Percentiles rank a stretch among this genome's conserved stretches.
Evolutionary conservation across 1,140 invertebrate genomes (phyloP).

Genomic region (Druon quercuslanigerum): DNA sequence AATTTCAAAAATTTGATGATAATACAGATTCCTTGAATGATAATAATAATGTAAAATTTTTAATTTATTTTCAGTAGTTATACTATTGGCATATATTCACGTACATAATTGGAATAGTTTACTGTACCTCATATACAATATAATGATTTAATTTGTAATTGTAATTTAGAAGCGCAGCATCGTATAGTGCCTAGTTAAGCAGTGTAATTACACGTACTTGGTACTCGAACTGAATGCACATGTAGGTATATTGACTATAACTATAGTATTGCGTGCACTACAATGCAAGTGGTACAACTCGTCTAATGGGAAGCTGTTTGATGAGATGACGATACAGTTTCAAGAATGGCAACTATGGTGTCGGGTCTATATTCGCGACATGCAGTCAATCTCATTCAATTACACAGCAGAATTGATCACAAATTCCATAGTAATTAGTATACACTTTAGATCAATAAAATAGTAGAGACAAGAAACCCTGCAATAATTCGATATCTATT

Average conservation of each 20-base stretch:
- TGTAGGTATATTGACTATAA: conserved; percentile 21
- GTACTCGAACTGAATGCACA: conserved; percentile 45
- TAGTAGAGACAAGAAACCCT: not conserved
- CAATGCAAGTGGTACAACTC: conserved; percentile 5
- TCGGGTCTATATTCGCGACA: not conserved
- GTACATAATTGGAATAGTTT: no score
- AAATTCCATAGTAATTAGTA: not conserved
- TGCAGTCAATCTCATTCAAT: no score
- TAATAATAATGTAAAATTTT: no score
- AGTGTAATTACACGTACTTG: conserved; percentile 53
- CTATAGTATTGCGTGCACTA: not conserved
- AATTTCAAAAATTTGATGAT: no score
- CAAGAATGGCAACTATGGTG: conserved; percentile 13
- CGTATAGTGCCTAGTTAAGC: conserved; percentile 52
- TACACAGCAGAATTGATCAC: not conserved
- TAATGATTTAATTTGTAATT: conserved; percentile 55
- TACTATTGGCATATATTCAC: no score
- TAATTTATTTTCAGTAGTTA: no score
- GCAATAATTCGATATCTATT: not conserved
- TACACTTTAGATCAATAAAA: no score
- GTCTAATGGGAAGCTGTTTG: conserved; percentile 24
- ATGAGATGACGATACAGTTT: conserved; percentile 23
- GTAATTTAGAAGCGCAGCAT: conserved; percentile 51
- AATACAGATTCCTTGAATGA: no score
- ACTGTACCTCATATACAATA: no score